A percentile compares a stretch with the other conserved stretches of the same genome.
phyloP scores from a whole-genome alignment of 1,140 invertebrate species.

The Latrodectus geometricus region DNA sequence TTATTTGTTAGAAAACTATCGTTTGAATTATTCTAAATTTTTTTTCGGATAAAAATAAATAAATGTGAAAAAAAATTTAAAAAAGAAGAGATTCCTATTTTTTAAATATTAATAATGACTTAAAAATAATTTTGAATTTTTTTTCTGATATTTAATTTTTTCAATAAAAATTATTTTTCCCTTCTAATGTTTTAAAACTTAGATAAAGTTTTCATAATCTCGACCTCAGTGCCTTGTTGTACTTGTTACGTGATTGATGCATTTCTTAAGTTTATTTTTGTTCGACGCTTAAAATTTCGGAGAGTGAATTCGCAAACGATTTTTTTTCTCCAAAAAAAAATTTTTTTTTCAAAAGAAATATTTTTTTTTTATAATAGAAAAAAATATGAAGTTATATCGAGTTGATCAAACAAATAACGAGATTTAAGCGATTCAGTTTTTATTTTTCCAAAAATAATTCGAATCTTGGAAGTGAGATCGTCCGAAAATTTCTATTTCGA shows the following conservation, averaged over 20 bases:
- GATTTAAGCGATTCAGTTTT: no score
- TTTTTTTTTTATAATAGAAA: no score
- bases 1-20: not conserved
- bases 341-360: no score
- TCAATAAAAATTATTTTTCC: not conserved
- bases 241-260: not conserved
- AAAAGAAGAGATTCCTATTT: not conserved
- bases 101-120: not conserved
- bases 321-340: no score
- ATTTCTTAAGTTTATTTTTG: not conserved
- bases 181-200: constrained; percentile 13
- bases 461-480: no score
- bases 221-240: constrained; percentile 40
- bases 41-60: not conserved
- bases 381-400: no score
- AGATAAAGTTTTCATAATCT: constrained; percentile 44
- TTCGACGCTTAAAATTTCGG: no score
- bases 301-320: no score
- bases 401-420: no score
- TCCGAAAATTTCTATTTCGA: no score
- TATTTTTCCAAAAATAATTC: no score
- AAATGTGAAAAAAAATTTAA: not conserved
- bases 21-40: not conserved
- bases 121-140: not conserved
- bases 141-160: not conserved